Percentiles rank a stretch among this genome's conserved stretches.
phyloP scores from a whole-genome alignment of 2,113 vertebrate species.

The Amia ocellicauda region DNA sequence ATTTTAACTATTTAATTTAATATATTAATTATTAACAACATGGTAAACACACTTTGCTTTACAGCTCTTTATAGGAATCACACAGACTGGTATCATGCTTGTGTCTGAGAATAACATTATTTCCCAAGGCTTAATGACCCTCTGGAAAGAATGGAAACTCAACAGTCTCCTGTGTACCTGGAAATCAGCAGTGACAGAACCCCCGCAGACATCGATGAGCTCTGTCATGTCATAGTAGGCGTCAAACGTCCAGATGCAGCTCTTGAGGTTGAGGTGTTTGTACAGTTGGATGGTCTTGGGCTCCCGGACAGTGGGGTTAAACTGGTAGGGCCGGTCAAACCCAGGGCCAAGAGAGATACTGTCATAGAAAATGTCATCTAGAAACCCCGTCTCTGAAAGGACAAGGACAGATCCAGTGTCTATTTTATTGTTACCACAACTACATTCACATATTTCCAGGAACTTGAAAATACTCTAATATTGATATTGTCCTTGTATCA shows the following conservation, averaged over 20 bases:
- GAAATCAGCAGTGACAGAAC: slow-evolving; percentile 93
- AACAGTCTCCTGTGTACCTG: slow-evolving; percentile 67
- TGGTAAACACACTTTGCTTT: too few species aligned
- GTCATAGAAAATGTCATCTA: slow-evolving; percentile 77
- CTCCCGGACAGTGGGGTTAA: slow-evolving; percentile 79
- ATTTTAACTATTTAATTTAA: too few species aligned
- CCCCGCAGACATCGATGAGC: slow-evolving; percentile 90
- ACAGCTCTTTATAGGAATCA: too few species aligned
- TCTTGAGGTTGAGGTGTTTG: slow-evolving; percentile 95
- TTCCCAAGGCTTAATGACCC: too few species aligned
- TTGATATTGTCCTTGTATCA: too few species aligned
- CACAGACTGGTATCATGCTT: too few species aligned
- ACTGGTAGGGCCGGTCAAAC: slow-evolving; percentile 91
- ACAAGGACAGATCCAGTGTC: background rate
- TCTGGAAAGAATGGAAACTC: too few species aligned
- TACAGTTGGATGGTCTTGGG: slow-evolving; percentile 86
- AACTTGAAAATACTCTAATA: too few species aligned
- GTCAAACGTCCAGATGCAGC: slow-evolving; percentile 97
- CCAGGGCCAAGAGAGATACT: slow-evolving; percentile 80
- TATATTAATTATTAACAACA: too few species aligned
- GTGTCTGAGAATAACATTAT: too few species aligned
- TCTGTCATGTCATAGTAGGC: slow-evolving; percentile 97
- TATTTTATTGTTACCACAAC: too few species aligned
- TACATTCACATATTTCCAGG: too few species aligned
- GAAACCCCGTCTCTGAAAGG: slow-evolving; percentile 81